A percentile compares a stretch with the other conserved stretches of the same genome.
Evolutionary conservation across 1,140 invertebrate genomes (phyloP).

Genomic region (Lordiphosa clarofinis): DNA sequence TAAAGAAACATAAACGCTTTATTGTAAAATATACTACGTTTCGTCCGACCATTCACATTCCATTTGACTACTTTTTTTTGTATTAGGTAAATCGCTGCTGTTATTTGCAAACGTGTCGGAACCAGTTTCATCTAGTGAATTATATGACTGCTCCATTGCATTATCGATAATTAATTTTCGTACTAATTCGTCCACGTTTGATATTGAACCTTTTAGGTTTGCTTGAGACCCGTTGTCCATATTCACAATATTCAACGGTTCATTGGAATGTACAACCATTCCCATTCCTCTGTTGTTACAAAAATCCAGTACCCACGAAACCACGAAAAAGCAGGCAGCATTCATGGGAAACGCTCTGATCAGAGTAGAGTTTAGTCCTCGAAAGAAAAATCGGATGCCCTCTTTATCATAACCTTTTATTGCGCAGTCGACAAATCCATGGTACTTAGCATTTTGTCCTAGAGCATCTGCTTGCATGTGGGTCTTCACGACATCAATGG

Average conservation of each 20-base stretch:
- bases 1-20: too few species aligned
- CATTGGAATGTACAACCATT: conserved; percentile 26
- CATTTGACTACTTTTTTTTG: too few species aligned
- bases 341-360: conserved; percentile 95
- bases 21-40: too few species aligned
- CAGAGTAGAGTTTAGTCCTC: conserved; percentile 88
- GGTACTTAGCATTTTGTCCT: conserved; percentile 81
- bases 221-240: conserved; percentile 36
- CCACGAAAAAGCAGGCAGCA: conserved; percentile 92
- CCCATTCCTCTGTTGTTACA: conserved; percentile 45
- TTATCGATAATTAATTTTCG: conserved; percentile 46
- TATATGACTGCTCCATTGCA: not conserved
- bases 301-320: conserved; percentile 85
- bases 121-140: not conserved
- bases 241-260: conserved; percentile 39
- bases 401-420: conserved; percentile 85
- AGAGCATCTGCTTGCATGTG: conserved; percentile 89
- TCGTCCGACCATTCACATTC: too few species aligned
- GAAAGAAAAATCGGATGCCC: conserved; percentile 84
- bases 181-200: conserved; percentile 44
- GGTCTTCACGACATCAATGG: conserved; percentile 94
- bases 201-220: conserved; percentile 11
- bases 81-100: too few species aligned
- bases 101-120: too few species aligned
- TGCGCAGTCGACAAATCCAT: conserved; percentile 86